Evolutionary conservation across 2,888 invertebrate species (phyloP), one percentile per base, ranked within the genome.

Genomic region (Operophtera brumata): DNA sequence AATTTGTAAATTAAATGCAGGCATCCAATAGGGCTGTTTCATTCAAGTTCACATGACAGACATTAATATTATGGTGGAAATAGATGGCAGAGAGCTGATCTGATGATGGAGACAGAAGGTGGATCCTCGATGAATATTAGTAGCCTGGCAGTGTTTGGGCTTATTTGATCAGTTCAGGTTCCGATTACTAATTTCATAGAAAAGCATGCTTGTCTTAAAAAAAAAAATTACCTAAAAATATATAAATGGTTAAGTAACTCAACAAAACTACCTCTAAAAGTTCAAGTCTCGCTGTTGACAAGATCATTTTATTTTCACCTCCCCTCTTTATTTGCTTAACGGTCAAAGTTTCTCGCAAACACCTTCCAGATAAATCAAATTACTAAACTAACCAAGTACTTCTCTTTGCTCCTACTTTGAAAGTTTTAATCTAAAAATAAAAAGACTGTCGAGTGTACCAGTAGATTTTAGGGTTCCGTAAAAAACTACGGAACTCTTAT

Each of bases 261-360:
- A 37, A 47, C 35, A 39, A 34, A 43, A 39, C 8, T 41, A 39
- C 46, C 43, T 49, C 36, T 42, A 35, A 34, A 46, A 46, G 41
- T 52, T 41, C 6, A 35, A 46, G 45, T 46, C 35, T 45, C 10
- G 20, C 44, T 54, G 54, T 56, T 54, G 39, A 51, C 44, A 44
- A 45, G 30, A 47, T 14, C 47, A 57, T 67, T 60, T 35, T 54
- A 57, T 52, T 64, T 59, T 59, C 57, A 57, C 64, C 54, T 67
- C 49, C 47, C 41, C 42, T 54, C 46, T 51, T 61, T 67, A 66
- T 66, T 69, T 66, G 51, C 58, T 55, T 64, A 66, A 66, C 64
- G 65, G 56, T 50, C 25, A 46, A 73, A 73, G 61, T 73, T 73
- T 59, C 45, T 53, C 53, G 49, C 57, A 54, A 61, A 54, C 54